Percentiles rank a stretch among this genome's conserved stretches.
phyloP scores from a whole-genome alignment of 1,140 invertebrate species.

The Hypsibius dujardini region DNA sequence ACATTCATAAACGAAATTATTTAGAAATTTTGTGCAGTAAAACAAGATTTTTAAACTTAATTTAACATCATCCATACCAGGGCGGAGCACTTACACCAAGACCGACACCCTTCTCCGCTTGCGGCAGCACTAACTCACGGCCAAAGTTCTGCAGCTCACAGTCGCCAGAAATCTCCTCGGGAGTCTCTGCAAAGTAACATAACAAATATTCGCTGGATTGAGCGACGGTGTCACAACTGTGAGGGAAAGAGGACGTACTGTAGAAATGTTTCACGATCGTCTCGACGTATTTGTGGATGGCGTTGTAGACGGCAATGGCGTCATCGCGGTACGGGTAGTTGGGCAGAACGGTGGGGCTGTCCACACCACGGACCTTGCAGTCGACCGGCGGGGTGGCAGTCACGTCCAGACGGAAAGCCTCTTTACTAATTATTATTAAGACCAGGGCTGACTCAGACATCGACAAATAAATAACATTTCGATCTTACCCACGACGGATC shows the following conservation, averaged over 20 bases:
- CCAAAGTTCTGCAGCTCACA: slow-evolving; percentile 34
- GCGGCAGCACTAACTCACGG: slow-evolving; percentile 30
- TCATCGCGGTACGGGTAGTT: slow-evolving; percentile 39
- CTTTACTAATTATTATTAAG: too few species aligned
- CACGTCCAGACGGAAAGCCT: slow-evolving; percentile 28
- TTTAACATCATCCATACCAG: too few species aligned
- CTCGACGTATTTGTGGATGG: slow-evolving; percentile 34
- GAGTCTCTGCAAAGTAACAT: slow-evolving; percentile 29
- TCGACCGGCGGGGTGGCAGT: slow-evolving; percentile 29
- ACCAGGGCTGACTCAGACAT: too few species aligned
- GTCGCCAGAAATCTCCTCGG: slow-evolving; percentile 32
- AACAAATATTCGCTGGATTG: background rate
- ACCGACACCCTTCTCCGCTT: slow-evolving; percentile 30
- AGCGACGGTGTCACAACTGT: background rate
- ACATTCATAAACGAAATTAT: too few species aligned
- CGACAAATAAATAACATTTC: too few species aligned
- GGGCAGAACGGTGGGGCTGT: slow-evolving; percentile 31
- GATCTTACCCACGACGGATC: slow-evolving; percentile 25
- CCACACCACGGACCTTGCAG: slow-evolving; percentile 28
- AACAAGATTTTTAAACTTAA: too few species aligned
- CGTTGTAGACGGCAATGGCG: slow-evolving; percentile 32
- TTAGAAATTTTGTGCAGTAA: too few species aligned
- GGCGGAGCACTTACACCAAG: slow-evolving; percentile 23
- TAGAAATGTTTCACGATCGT: slow-evolving; percentile 34
- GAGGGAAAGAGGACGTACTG: slow-evolving; percentile 25